phyloP scores from a whole-genome alignment of 2,797 vertebrate species.

The Microctenopoma lineatum region DNA sequence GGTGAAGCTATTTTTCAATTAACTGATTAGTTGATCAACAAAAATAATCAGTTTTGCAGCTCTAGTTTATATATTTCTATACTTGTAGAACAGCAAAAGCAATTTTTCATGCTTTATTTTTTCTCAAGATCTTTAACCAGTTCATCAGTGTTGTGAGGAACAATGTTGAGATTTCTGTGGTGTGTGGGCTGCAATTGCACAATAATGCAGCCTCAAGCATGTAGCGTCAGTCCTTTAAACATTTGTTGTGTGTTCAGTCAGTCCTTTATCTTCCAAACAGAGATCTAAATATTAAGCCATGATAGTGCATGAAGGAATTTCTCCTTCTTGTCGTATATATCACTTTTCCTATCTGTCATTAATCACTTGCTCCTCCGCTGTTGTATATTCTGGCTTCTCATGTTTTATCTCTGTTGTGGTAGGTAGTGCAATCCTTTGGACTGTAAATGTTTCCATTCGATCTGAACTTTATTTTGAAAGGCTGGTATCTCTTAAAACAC shows the following conservation, averaged over 20 bases:
- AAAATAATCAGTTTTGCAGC: background rate
- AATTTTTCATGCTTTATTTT: conserved; percentile 12
- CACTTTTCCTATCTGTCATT: background rate
- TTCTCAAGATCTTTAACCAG: background rate
- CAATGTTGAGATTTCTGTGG: conserved; percentile 13
- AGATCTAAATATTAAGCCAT: conserved; percentile 39
- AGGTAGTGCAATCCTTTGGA: conserved; percentile 26
- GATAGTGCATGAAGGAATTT: conserved; percentile 2
- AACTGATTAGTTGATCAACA: background rate
- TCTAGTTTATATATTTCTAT: too few species aligned
- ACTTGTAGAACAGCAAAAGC: background rate
- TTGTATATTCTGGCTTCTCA: conserved; percentile 4
- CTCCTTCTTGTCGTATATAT: background rate
- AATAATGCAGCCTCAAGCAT: conserved; percentile 22
- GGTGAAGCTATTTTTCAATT: background rate
- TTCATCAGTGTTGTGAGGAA: conserved; percentile 14
- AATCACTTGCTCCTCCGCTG: background rate
- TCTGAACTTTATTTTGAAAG: conserved; percentile 12
- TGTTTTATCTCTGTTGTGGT: conserved; percentile 23
- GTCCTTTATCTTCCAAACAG: conserved; percentile 3
- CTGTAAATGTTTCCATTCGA: background rate
- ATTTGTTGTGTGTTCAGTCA: background rate
- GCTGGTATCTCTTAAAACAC: background rate
- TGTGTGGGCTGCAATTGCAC: conserved; percentile 29
- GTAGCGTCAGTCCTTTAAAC: conserved; percentile 6